Evolutionary conservation across 2,113 vertebrate species (phyloP).

Genomic region (Beaufortia kweichowensis): DNA sequence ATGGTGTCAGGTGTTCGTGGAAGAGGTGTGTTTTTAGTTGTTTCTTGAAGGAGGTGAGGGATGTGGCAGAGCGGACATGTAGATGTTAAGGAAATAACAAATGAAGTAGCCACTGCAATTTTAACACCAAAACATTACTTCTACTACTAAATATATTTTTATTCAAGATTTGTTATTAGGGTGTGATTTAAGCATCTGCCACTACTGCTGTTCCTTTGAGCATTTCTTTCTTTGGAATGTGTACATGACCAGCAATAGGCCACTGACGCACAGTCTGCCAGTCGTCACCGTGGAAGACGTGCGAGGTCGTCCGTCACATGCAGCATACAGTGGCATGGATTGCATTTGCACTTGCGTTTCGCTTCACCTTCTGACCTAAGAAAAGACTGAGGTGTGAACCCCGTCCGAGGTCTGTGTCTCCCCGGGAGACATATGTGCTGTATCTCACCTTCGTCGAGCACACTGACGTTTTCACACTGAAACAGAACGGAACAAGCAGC

Average conservation of each 20-base stretch:
- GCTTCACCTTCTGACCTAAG: slow-evolving; percentile 37
- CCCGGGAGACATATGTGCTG: slow-evolving; percentile 59
- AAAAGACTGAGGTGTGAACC: slow-evolving; percentile 46
- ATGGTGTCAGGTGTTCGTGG: no score
- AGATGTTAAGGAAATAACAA: no score
- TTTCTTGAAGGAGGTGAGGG: no score
- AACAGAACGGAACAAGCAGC: slow-evolving; percentile 61
- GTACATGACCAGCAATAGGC: no score
- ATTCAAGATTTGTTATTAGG: no score
- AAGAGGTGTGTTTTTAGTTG: no score
- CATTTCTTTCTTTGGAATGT: not conserved
- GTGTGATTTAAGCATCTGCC: not conserved
- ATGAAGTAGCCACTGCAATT: no score
- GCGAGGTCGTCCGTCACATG: slow-evolving; percentile 34
- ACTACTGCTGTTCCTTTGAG: not conserved
- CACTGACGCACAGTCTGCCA: not conserved
- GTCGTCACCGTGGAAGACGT: slow-evolving; percentile 4
- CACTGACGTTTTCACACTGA: slow-evolving; percentile 59
- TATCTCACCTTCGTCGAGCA: slow-evolving; percentile 57
- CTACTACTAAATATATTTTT: not conserved
- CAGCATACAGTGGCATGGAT: not conserved
- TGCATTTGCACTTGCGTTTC: slow-evolving; percentile 34
- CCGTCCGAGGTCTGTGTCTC: slow-evolving; percentile 39
- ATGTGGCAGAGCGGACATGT: no score
- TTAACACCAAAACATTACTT: slow-evolving; percentile 11